phyloP scores from a whole-genome alignment of 2,113 vertebrate species.

The Falcunculus frontatus region DNA sequence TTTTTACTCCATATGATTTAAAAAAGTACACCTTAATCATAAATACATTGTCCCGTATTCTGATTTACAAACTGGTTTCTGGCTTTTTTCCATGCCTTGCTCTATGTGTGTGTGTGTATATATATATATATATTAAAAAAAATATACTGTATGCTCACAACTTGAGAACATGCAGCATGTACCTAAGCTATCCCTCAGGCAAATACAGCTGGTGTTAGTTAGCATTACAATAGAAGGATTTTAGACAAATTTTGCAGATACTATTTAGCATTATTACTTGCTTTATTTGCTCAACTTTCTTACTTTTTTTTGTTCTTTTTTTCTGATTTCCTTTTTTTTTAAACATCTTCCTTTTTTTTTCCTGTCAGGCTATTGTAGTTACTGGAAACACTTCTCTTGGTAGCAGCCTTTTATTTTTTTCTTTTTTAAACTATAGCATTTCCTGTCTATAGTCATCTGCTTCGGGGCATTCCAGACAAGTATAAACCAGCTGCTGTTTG shows the following conservation, averaged over 20 bases:
- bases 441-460: background rate
- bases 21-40: background rate
- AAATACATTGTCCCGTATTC: background rate
- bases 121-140: no score
- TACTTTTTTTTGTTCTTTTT: fast-evolving
- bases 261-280: background rate
- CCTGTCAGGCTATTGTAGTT: background rate
- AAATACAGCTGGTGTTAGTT: background rate
- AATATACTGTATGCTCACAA: background rate
- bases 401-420: background rate
- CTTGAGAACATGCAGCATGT: background rate
- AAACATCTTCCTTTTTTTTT: background rate
- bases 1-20: background rate
- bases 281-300: background rate
- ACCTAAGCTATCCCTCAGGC: background rate
- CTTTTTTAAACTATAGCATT: background rate
- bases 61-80: background rate
- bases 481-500: background rate
- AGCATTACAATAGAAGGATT: background rate
- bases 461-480: background rate
- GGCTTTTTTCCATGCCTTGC: background rate
- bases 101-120: background rate
- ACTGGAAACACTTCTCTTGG: background rate
- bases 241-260: background rate
- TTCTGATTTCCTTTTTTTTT: background rate